A percentile compares a stretch with the other conserved stretches of the same genome.
phyloP scores from a whole-genome alignment of 2,888 invertebrate genomes.

The Tenthredo scrophulariae region DNA sequence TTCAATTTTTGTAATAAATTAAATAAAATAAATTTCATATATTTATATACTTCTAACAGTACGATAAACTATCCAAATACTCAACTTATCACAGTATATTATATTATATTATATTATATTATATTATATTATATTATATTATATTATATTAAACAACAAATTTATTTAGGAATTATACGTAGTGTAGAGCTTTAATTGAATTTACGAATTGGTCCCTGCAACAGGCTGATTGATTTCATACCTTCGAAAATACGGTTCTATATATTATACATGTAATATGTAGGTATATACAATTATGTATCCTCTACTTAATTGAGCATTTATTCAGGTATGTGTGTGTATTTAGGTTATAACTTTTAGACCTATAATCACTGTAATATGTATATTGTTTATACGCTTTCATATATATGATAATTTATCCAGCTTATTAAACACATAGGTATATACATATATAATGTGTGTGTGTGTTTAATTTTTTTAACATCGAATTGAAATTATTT shows the following conservation, averaged over 20 bases:
- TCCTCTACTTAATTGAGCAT: slow-evolving; percentile 60
- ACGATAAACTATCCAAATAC: background rate
- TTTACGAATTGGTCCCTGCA: slow-evolving; percentile 36
- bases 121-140: background rate
- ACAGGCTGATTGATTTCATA: slow-evolving; percentile 1
- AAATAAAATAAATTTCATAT: too few species aligned
- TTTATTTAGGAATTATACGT: background rate
- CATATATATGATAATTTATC: background rate
- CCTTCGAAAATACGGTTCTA: background rate
- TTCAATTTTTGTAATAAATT: background rate
- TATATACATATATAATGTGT: too few species aligned
- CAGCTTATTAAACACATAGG: background rate
- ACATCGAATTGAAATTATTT: background rate
- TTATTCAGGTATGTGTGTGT: slow-evolving; percentile 58
- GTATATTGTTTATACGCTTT: background rate
- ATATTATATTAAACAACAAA: slow-evolving; percentile 15
- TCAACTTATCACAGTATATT: slow-evolving; percentile 21
- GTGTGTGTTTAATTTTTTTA: background rate
- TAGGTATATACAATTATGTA: background rate
- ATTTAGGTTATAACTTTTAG: background rate
- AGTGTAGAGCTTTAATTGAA: background rate
- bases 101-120: background rate
- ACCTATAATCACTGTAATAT: background rate
- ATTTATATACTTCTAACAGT: background rate
- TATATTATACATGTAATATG: background rate